Evolutionary conservation across 1,140 invertebrate genomes (phyloP).

Genomic region (Chymomyza costata): DNA sequence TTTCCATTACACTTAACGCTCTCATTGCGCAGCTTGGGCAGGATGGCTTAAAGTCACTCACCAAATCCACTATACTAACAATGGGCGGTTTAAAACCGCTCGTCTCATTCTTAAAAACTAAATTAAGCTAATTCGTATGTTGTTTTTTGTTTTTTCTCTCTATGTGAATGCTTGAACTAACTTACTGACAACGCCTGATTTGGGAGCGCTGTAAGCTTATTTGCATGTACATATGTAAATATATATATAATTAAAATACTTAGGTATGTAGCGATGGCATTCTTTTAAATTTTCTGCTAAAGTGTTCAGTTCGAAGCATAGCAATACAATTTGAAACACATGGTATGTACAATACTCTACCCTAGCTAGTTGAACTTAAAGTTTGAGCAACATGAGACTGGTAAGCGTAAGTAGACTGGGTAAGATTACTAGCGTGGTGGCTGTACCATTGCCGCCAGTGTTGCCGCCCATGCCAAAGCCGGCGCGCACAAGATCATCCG

Average conservation of each 20-base stretch:
- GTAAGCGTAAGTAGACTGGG: slow-evolving; percentile 6
- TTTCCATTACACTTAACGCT: too few species aligned
- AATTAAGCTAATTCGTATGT: slow-evolving; percentile 37
- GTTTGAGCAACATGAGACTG: slow-evolving; percentile 31
- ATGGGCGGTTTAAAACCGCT: slow-evolving; percentile 64
- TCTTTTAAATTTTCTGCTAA: slow-evolving; percentile 22
- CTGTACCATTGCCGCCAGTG: too few species aligned
- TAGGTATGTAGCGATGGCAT: slow-evolving; percentile 39
- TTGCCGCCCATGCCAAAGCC: slow-evolving; percentile 30
- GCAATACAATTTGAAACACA: slow-evolving; percentile 32
- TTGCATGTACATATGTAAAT: slow-evolving; percentile 60
- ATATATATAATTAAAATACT: slow-evolving; percentile 67
- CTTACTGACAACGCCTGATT: not conserved
- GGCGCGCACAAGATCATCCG: slow-evolving; percentile 43
- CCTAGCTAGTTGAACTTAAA: slow-evolving; percentile 24
- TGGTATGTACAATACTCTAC: slow-evolving; percentile 39
- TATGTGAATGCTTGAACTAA: slow-evolving; percentile 3
- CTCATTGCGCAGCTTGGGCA: too few species aligned
- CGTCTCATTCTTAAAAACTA: slow-evolving; percentile 41
- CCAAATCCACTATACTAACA: slow-evolving; percentile 49
- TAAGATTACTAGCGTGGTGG: slow-evolving; percentile 4
- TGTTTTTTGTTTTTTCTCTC: not conserved
- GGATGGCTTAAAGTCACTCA: too few species aligned
- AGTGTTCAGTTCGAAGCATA: slow-evolving; percentile 14
- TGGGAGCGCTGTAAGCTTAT: not conserved